Conservation (phyloP, 2,113 vertebrate species). For the Brachyhypopomus occidentalis region DNA sequence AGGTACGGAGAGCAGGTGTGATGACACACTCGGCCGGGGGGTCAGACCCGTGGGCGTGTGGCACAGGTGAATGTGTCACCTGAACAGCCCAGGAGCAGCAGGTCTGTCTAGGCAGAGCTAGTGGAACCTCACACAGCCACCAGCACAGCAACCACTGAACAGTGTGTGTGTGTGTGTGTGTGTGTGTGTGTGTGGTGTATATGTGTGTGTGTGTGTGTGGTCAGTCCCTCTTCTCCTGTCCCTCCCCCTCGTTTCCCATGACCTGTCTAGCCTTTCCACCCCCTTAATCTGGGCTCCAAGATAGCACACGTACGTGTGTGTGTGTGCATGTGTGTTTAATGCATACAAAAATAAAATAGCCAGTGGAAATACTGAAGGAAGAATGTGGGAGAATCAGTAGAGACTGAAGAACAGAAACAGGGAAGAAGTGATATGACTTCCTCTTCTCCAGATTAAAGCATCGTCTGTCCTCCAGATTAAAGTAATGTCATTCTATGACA, state of each 20-base stretch:
- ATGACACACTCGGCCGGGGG: too few species aligned
- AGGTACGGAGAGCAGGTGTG: too few species aligned
- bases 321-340: too few species aligned
- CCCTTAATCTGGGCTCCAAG: constrained; percentile 23
- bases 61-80: too few species aligned
- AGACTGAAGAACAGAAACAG: neutral
- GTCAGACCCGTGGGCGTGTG: too few species aligned
- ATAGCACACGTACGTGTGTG: neutral
- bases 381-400: neutral
- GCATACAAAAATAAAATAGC: neutral
- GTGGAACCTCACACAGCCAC: too few species aligned
- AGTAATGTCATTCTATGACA: neutral
- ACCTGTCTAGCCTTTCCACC: constrained; percentile 39
- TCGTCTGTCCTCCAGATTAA: too few species aligned
- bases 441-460: too few species aligned
- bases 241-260: constrained; percentile 46
- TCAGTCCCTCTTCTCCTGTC: constrained; percentile 7
- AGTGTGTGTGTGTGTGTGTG: constrained; percentile 35
- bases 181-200: constrained; percentile 16
- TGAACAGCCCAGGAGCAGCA: too few species aligned
- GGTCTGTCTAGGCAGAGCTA: too few species aligned
- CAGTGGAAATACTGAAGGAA: constrained; percentile 14
- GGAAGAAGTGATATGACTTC: neutral
- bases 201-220: constrained; percentile 6
- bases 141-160: too few species aligned